phyloP scores from a whole-genome alignment of 1,140 invertebrate species.

The Temnothorax longispinosus region DNA sequence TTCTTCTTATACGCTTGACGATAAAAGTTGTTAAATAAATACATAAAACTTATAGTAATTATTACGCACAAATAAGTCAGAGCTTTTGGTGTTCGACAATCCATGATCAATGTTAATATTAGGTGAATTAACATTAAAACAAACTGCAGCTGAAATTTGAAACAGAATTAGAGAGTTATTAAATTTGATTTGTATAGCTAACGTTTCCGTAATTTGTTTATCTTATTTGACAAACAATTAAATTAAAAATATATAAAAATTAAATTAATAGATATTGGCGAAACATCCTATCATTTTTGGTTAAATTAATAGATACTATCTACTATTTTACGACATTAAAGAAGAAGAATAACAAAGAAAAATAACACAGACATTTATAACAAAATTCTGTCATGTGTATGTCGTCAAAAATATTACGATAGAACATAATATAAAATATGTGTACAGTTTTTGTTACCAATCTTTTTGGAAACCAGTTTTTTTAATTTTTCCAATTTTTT shows the following conservation, averaged over 20 bases:
- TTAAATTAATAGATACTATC: background rate
- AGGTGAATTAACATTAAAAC: conserved; percentile 86
- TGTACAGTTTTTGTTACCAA: too few relatives aligned
- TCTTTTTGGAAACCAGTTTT: too few relatives aligned
- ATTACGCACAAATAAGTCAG: conserved; percentile 88
- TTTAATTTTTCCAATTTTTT: too few relatives aligned
- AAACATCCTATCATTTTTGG: too few relatives aligned
- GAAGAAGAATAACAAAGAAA: too few relatives aligned
- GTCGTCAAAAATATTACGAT: too few relatives aligned
- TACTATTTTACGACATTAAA: background rate
- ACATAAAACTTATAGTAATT: conserved; percentile 84
- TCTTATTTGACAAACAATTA: background rate
- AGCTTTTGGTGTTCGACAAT: conserved; percentile 87
- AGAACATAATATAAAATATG: too few relatives aligned
- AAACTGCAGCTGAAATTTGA: conserved; percentile 85
- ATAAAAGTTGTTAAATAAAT: conserved; percentile 87
- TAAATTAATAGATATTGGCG: background rate
- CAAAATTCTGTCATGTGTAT: too few relatives aligned
- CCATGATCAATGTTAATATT: conserved; percentile 84
- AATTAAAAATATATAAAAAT: background rate
- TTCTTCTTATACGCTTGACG: conserved; percentile 87
- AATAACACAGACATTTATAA: too few relatives aligned
- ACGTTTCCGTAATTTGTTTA: background rate
- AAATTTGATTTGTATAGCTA: background rate
- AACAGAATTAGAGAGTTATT: background rate